These are phyloP conservation scores for Drosophila chauvacae DNA, from an alignment of 1,140 invertebrate species.

Conservation along the genomic window DNA sequence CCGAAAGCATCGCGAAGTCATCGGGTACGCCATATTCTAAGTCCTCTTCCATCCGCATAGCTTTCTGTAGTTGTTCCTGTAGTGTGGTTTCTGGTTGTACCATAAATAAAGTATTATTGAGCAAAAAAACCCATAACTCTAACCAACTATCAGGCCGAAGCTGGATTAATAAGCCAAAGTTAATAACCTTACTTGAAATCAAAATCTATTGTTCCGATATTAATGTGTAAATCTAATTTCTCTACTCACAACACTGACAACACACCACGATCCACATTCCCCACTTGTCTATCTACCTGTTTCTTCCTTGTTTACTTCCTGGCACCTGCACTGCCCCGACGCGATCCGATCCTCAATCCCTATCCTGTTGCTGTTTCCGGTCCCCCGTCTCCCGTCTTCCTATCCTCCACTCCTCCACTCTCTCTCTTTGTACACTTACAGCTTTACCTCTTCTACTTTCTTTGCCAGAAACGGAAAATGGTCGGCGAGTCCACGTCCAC, in stretches of 20 bases:
- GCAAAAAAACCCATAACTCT: slow-evolving; percentile 10
- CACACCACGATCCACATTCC: slow-evolving; percentile 40
- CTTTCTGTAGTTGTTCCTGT: slow-evolving; percentile 36
- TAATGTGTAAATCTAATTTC: slow-evolving; percentile 82
- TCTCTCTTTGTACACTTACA: slow-evolving; percentile 80
- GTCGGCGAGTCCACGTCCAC: slow-evolving; percentile 98
- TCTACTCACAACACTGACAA: slow-evolving; percentile 80
- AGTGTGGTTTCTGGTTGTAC: slow-evolving; percentile 40
- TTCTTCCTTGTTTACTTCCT: slow-evolving; percentile 35
- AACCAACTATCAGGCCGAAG: slow-evolving; percentile 24
- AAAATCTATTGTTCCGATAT: slow-evolving; percentile 70
- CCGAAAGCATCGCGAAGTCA: slow-evolving; percentile 97
- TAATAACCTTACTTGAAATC: slow-evolving; percentile 41
- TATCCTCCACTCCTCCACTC: slow-evolving; percentile 6
- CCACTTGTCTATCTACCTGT: neutral
- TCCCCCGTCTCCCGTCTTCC: slow-evolving; percentile 26
- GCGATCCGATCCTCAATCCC: slow-evolving; percentile 24
- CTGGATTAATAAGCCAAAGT: slow-evolving; percentile 16
- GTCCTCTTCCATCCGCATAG: slow-evolving; percentile 1
- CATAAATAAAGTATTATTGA: neutral
- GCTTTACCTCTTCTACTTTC: slow-evolving; percentile 85
- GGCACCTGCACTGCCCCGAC: slow-evolving; percentile 46
- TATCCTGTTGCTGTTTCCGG: slow-evolving; percentile 34
- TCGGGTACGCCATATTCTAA: slow-evolving; percentile 88
- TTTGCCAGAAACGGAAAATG: slow-evolving; percentile 97